A percentile compares a stretch with the other conserved stretches of the same genome.
These are phyloP conservation scores for Pristionchus mayeri DNA, from an alignment of 2,888 invertebrate genomes.

Conservation along the genomic window DNA sequence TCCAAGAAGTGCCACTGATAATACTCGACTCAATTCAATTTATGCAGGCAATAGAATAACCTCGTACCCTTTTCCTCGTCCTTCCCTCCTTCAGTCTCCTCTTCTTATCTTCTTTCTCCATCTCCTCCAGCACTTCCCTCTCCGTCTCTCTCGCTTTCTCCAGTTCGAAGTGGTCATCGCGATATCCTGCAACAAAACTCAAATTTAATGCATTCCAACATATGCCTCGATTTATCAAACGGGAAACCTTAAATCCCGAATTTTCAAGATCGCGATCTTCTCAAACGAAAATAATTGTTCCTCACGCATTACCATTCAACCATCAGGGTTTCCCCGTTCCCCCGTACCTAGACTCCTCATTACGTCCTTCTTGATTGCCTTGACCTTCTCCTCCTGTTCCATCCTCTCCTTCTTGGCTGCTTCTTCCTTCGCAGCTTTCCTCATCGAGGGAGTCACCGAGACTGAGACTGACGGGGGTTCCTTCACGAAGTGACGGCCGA, in stretches of 20 bases:
- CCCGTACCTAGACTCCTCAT: conserved; percentile 26
- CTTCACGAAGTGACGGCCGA: conserved; percentile 46
- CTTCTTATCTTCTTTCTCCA: conserved; percentile 5
- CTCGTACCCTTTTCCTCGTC: not conserved
- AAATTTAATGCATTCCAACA: not conserved
- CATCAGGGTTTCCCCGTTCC: not conserved
- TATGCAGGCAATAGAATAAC: not conserved
- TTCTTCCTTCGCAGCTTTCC: not conserved
- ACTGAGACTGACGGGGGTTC: not conserved
- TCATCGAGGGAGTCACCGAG: not conserved
- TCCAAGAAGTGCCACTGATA: too few relatives aligned
- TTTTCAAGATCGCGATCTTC: too few relatives aligned
- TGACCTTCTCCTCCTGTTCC: conserved; percentile 22
- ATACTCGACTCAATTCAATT: not conserved
- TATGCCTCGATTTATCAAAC: too few relatives aligned
- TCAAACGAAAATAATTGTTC: too few relatives aligned
- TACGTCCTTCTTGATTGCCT: conserved; percentile 11
- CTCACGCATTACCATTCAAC: not conserved
- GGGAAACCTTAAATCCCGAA: too few relatives aligned
- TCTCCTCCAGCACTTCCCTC: not conserved
- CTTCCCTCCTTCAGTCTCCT: not conserved
- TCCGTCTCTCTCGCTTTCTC: conserved; percentile 3
- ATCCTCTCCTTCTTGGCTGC: not conserved
- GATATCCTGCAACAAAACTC: not conserved
- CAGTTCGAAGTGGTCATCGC: not conserved